Conservation (phyloP, 2,888 invertebrate genomes). For the Chrysolina haemoptera region DNA sequence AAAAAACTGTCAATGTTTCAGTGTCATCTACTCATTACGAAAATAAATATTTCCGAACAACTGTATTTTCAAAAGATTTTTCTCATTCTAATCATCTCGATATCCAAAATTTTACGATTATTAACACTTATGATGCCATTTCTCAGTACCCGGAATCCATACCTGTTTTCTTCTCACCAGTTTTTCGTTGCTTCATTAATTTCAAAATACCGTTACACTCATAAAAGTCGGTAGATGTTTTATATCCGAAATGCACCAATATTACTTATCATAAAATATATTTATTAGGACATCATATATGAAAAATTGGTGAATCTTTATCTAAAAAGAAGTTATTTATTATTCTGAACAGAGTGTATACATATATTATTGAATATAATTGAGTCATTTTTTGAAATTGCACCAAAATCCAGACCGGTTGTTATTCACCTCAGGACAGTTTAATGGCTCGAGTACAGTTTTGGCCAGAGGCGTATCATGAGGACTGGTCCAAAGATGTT, state of each 20-base stretch:
- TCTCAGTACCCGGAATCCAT: too few relatives aligned
- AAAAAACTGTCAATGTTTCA: too few relatives aligned
- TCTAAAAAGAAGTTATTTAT: background rate
- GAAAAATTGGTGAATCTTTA: background rate
- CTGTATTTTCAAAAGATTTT: too few relatives aligned
- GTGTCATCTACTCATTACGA: background rate
- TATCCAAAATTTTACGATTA: background rate
- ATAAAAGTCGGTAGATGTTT: background rate
- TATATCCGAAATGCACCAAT: background rate
- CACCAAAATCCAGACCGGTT: constrained; percentile 20
- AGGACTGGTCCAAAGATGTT: too few relatives aligned
- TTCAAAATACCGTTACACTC: background rate
- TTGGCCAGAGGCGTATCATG: constrained; percentile 10
- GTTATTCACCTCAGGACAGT: constrained; percentile 4
- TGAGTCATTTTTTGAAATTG: constrained; percentile 25
- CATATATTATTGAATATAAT: constrained; percentile 15
- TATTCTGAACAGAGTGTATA: constrained; percentile 5
- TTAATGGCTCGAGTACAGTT: constrained; percentile 17
- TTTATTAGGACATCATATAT: background rate
- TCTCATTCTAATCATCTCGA: too few relatives aligned
- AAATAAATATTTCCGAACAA: too few relatives aligned
- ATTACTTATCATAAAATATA: background rate
- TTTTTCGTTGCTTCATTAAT: background rate
- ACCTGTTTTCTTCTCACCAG: too few relatives aligned
- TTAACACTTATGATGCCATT: too few relatives aligned